Evolutionary conservation across 1,140 invertebrate genomes (phyloP).

Genomic region (Drosophila ercepeae): DNA sequence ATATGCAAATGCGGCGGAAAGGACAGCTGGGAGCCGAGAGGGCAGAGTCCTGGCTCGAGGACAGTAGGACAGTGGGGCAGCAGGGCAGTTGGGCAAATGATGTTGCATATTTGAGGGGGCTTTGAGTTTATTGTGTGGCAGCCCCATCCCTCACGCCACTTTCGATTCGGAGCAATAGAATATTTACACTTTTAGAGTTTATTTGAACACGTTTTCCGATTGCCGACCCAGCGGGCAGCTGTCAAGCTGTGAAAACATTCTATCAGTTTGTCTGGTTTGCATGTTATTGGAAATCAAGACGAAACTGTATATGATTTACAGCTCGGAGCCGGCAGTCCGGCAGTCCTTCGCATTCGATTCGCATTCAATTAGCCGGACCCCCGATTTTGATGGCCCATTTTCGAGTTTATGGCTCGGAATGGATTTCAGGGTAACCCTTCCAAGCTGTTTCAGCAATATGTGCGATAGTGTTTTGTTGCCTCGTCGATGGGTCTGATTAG

Average conservation of each 20-base stretch:
- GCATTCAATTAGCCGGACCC: constrained; percentile 47
- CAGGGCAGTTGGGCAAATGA: constrained; percentile 19
- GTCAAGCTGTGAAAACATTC: constrained; percentile 68
- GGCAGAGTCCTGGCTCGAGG: constrained; percentile 39
- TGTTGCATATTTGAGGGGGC: constrained; percentile 67
- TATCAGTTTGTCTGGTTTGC: constrained; percentile 65
- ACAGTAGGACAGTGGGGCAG: constrained; percentile 9
- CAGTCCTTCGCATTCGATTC: constrained; percentile 26
- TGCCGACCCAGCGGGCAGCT: constrained; percentile 51
- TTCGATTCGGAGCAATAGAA: constrained; percentile 44
- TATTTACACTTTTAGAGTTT: constrained; percentile 75
- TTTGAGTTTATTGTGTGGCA: constrained; percentile 45
- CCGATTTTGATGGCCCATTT: constrained; percentile 45
- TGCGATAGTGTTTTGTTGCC: constrained; percentile 26
- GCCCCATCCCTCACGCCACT: neutral
- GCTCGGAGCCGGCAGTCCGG: too few relatives aligned
- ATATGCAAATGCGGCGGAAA: constrained; percentile 63
- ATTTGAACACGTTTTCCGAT: constrained; percentile 68
- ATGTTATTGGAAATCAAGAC: constrained; percentile 57
- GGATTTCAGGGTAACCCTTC: constrained; percentile 20
- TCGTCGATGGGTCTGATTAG: constrained; percentile 56
- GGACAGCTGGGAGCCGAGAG: neutral
- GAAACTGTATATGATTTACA: constrained; percentile 69
- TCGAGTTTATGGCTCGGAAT: constrained; percentile 37
- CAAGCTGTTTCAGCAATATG: constrained; percentile 21